Base-by-base conservation (phyloP, 2,113 vertebrate genomes). In the Zapus hudsonius region DNA sequence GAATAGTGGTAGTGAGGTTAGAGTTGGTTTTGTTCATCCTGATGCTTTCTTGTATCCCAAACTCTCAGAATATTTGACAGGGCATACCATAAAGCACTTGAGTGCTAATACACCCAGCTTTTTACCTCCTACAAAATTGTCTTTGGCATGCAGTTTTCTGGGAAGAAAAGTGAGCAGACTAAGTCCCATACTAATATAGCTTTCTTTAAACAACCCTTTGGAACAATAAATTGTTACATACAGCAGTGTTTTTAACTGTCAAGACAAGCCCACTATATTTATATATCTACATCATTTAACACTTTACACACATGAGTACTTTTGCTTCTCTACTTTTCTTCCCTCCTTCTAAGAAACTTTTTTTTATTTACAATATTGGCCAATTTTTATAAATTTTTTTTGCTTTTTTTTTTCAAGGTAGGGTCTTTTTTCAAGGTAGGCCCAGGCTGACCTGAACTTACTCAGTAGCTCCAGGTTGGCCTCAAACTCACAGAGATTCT, bases 91-190 rank as follows among this genome's bases (percentile, higher is more conserved):
- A 67, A 76, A 70, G 29, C 84, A 47, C 29, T 94, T 91, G 19
- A 73, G 10, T 47, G 36, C 27, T 47, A 87, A 29, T 82, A 33
- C 91, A 80, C 47, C 81, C 87, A 52, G 69, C 75, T 73, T 84
- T 92, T 89, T 73, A 69, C 27, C 23, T 84, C 47, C n/a, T 87
- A 42, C 73, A 91, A 87, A 95, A 92, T 72, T 78, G 7, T 69
- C 19, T 72, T 90, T 42, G 64, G 31, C 78, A 61, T 64, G 13
- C 13, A 80, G 3, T 84, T 87, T 80, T 78, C 69, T 92, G 20
- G 40, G 52, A 73, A 86, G 36, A 76, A 31, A n/a, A 63, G 27
- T 63, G 72, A 17, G 15, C 81, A 75, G 9, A 89, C 42, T 86
- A 85, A 93, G 83, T 83, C 17, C n/a, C 33, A 40, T 63, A 73